Evolutionary conservation across 1,140 invertebrate genomes (phyloP).

Genomic region (Apis cerana): DNA sequence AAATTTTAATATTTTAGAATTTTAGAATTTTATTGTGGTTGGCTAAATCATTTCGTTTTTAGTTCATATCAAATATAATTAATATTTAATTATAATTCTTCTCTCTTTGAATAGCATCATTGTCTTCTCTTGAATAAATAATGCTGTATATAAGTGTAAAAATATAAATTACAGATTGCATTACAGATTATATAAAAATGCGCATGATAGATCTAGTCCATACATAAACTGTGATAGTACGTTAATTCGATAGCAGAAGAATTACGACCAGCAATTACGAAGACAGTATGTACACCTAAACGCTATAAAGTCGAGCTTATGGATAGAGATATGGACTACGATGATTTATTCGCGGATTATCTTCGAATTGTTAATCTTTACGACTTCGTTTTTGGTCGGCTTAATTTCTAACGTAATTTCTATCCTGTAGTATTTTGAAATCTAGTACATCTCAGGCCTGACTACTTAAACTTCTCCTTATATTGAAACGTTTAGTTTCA

Average conservation of each 20-base stretch:
- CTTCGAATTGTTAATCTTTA: neutral
- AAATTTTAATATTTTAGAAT: too few species aligned
- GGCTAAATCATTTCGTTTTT: too few species aligned
- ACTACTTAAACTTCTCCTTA: neutral
- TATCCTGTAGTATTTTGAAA: neutral
- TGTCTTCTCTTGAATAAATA: too few species aligned
- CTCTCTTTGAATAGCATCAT: too few species aligned
- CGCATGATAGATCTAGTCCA: too few species aligned
- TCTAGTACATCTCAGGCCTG: neutral
- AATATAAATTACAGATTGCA: too few species aligned
- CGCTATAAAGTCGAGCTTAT: constrained; percentile 8
- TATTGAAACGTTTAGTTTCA: too few species aligned
- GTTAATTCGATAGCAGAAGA: neutral
- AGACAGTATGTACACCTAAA: neutral
- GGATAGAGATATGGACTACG: neutral
- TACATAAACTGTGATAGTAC: neutral
- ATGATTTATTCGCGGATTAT: constrained; percentile 1
- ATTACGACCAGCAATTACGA: neutral
- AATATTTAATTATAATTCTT: too few species aligned
- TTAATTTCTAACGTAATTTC: neutral
- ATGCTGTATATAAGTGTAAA: too few species aligned
- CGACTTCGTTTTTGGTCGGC: neutral
- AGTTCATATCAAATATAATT: too few species aligned
- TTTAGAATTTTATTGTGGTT: too few species aligned
- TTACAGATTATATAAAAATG: too few species aligned